Conservation (phyloP, 1,140 invertebrate species). For the Megalopta genalis region DNA sequence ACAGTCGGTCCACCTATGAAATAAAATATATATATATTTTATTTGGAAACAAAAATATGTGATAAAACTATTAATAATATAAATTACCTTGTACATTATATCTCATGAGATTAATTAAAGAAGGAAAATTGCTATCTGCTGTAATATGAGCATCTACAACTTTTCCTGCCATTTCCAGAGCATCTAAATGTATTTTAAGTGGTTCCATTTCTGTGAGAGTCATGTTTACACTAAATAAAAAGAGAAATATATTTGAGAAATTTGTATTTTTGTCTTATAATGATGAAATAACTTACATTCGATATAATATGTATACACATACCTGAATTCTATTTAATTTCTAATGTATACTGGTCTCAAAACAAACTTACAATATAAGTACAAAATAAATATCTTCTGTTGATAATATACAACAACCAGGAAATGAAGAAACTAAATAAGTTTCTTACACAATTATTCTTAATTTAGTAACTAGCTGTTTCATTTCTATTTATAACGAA, state of each 20-base stretch:
- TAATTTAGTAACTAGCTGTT: neutral
- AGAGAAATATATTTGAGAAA: neutral
- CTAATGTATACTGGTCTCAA: neutral
- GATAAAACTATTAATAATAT: neutral
- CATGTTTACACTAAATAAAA: conserved; percentile 27
- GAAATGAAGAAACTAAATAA: neutral
- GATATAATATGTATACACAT: conserved; percentile 3
- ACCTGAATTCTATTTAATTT: neutral
- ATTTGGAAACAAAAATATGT: neutral
- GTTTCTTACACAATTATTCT: neutral
- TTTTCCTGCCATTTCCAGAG: conserved; percentile 86
- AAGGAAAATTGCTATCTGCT: conserved; percentile 86
- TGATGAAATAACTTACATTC: neutral
- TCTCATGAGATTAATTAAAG: conserved; percentile 82
- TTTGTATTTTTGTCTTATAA: conserved; percentile 2
- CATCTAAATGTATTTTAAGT: conserved; percentile 83
- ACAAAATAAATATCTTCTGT: neutral
- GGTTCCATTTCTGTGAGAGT: conserved; percentile 74
- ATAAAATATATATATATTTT: neutral
- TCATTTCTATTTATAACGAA: conserved; percentile 3
- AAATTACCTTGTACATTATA: conserved; percentile 76
- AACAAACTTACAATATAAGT: neutral
- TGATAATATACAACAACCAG: neutral
- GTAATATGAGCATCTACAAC: conserved; percentile 87
- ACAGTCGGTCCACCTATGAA: conserved; percentile 84